A percentile compares a stretch with the other conserved stretches of the same genome.
Conservation (phyloP, 1,140 invertebrate genomes). For the Sitobion miscanthi region DNA sequence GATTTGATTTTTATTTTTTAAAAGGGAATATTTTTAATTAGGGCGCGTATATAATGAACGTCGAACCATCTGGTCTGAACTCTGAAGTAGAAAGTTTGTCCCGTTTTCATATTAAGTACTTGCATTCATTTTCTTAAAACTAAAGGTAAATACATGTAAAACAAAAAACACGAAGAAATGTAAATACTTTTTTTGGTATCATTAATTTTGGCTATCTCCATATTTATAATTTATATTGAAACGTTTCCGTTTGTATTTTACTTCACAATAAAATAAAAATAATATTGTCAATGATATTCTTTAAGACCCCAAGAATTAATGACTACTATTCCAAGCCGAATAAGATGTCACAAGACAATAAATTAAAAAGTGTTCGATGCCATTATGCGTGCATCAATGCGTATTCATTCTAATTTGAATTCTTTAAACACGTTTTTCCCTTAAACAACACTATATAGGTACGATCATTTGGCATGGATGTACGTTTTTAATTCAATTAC, state of each 20-base stretch:
- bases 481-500: slow-evolving; percentile 28
- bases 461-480: not conserved
- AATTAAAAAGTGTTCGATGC: not conserved
- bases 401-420: slow-evolving; percentile 18
- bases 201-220: too few species aligned
- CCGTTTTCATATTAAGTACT: not conserved
- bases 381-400: not conserved
- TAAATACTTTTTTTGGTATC: not conserved
- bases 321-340: not conserved
- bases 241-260: not conserved
- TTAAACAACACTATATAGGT: not conserved
- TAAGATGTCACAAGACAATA: slow-evolving; percentile 16
- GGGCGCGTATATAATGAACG: not conserved
- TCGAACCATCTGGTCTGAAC: not conserved
- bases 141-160: not conserved
- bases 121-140: not conserved
- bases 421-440: not conserved
- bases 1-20: not conserved
- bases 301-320: slow-evolving; percentile 5
- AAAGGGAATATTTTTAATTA: slow-evolving; percentile 4
- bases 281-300: not conserved
- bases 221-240: not conserved
- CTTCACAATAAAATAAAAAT: not conserved
- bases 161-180: not conserved
- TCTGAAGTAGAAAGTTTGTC: not conserved